Base-by-base conservation (phyloP, 2,888 invertebrate species). In the Rhodophaea formosa region DNA sequence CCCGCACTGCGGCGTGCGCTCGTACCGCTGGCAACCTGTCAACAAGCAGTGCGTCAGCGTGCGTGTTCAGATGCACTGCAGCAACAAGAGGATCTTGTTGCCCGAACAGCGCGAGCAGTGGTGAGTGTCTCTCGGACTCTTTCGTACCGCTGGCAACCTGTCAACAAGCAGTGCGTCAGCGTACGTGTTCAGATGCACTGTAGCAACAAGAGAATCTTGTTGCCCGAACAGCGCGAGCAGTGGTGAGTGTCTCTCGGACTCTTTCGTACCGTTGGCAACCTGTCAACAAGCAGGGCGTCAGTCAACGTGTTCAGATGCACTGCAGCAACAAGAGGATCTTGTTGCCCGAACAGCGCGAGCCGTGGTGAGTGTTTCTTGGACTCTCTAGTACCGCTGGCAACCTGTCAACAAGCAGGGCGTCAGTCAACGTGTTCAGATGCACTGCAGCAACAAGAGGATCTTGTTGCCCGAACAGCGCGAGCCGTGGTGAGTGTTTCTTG, bases 61-160 rank as follows among this genome's bases (percentile, higher is more conserved):
- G 46, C 71, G 70, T 45, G 56, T 90, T 3, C 67, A 71, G 43
- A 86, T 88, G 86, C 74, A 76, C 53, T 85, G 83, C 72, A 77
- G 75, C 58, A 85, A 84, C 62, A 84, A 85, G 63, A 74, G 82
- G 59, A 80, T 88, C 46, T 84, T 81, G 69, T 64, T 92, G 63
- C 88, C 90, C 0, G 87, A 87, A 47, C 91, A 89, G 72, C 70
- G 89, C 53, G 84, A 85, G 59, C 88, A 91, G 62, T 86, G 88
- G 91, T 90, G 7, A 71, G 77, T 57, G 1, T 5, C 23, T 23
- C 23, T 23, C n/a, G n/a, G n/a, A n/a, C n/a, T n/a, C n/a, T n/a
- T n/a, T 74, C 83, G 8, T 79, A 80, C 68, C 71, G 81, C 43
- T 85, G 88, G 86, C 77, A 69, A 65, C 85, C 90, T 0, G 82